Evolutionary conservation across 2,888 invertebrate genomes (phyloP), one percentile per base, ranked within the genome.

Genomic region (Asteroscopus sphinx): DNA sequence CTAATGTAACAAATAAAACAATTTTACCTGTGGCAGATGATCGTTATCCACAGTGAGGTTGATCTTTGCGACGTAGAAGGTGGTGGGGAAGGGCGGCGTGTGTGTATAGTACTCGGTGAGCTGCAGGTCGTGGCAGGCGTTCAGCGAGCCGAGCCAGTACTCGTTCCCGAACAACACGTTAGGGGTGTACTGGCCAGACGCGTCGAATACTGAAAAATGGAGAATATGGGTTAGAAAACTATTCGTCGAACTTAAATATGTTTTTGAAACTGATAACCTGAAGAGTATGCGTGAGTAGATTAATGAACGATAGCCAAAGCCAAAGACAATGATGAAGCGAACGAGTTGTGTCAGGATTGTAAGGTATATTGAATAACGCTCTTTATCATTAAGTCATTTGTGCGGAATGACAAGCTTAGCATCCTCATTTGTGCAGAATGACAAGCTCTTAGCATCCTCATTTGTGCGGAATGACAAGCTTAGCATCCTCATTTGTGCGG

Each of bases 101-200:
- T 92, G 90, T 30, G 78, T 80, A 75, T 95, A 95, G 80, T 94
- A 94, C 58, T 94, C 85, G 12, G 88, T 84, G 69, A 95, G 93
- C 68, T 95, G 95, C 57, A 96, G 91, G 81, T 97, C 97, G 17
- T 89, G 82, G 82, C 97, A 97, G 35, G 96, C 95, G 42, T 95
- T 93, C 68, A 95, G 94, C 42, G 97, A 97, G 3, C 97, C 97
- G 78, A 97, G 88, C 97, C 97, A 97, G 89, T 96, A 97, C 85
- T 97, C 96, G 85, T 97, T 97, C 13, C 97, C 97, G 79, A 97
- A 97, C 76, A 97, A 94, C 75, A 97, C 95, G 82, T 96, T 96
- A 8, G 96, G 95, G 11, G 96, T 96, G 91, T 97, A 97, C 70
- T 96, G 96, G 36, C 97, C 97, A 6, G 97, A 97, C 0, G 97